Conservation (phyloP, 2,113 vertebrate genomes). For the Pardalotus punctatus region DNA sequence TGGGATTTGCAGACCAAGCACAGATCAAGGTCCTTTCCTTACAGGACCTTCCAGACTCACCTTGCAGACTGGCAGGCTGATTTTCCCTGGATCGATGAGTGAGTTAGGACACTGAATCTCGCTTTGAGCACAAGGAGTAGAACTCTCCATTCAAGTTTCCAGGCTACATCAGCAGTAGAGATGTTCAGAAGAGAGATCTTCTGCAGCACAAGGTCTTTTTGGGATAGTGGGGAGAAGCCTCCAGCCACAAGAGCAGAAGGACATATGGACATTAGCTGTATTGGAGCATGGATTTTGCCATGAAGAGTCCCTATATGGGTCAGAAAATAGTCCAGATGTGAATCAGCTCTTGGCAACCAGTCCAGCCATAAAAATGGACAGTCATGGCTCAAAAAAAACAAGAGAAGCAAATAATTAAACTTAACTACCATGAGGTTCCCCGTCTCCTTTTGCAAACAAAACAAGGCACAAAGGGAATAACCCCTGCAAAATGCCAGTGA, state of each 20-base stretch:
- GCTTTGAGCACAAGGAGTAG: neutral
- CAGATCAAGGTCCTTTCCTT: neutral
- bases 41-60: neutral
- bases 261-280: neutral
- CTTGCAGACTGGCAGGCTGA: neutral
- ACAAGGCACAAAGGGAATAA: neutral
- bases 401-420: neutral
- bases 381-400: neutral
- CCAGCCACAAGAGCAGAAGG: neutral
- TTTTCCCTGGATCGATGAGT: neutral
- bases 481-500: neutral
- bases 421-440: neutral
- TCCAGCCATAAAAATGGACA: neutral
- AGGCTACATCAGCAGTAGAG: neutral
- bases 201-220: neutral
- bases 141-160: neutral
- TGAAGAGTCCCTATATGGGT: neutral
- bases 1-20: neutral
- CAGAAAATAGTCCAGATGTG: neutral
- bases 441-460: neutral
- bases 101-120: neutral
- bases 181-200: neutral
- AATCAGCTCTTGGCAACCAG: neutral
- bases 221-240: neutral
- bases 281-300: neutral